These are phyloP conservation scores for Diloba caeruleocephala DNA, from an alignment of 2,888 invertebrate species.

Conservation along the genomic window DNA sequence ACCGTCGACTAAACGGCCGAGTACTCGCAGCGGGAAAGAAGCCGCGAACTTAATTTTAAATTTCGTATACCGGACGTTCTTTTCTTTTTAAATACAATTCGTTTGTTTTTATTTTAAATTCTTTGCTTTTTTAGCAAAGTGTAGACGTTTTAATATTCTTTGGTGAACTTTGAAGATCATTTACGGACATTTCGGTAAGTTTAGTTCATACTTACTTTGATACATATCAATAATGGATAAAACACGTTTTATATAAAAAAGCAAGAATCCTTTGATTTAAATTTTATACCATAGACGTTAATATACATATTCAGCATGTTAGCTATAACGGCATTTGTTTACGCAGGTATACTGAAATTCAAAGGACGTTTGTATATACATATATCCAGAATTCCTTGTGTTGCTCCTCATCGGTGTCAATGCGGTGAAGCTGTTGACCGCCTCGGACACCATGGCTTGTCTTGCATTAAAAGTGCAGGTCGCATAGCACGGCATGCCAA, in stretches of 20 bases:
- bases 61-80: constrained; percentile 48
- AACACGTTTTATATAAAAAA: not conserved
- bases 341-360: too few relatives aligned
- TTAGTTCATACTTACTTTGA: constrained; percentile 36
- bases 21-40: constrained; percentile 50
- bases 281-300: too few relatives aligned
- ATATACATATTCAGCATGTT: too few relatives aligned
- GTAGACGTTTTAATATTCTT: constrained; percentile 25
- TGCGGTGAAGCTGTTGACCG: too few relatives aligned
- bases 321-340: too few relatives aligned
- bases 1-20: constrained; percentile 64
- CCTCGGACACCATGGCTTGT: too few relatives aligned
- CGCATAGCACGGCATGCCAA: too few relatives aligned
- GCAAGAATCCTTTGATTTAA: too few relatives aligned
- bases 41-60: constrained; percentile 57
- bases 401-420: too few relatives aligned
- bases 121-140: constrained; percentile 2
- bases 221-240: not conserved
- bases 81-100: constrained; percentile 31
- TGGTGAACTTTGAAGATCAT: constrained; percentile 38
- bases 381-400: too few relatives aligned
- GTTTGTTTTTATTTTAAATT: constrained; percentile 18
- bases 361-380: too few relatives aligned
- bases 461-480: too few relatives aligned
- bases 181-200: constrained; percentile 56